These are phyloP conservation scores for Drosophila robusta DNA, from an alignment of 2,888 invertebrate genomes.

Conservation along the genomic window DNA sequence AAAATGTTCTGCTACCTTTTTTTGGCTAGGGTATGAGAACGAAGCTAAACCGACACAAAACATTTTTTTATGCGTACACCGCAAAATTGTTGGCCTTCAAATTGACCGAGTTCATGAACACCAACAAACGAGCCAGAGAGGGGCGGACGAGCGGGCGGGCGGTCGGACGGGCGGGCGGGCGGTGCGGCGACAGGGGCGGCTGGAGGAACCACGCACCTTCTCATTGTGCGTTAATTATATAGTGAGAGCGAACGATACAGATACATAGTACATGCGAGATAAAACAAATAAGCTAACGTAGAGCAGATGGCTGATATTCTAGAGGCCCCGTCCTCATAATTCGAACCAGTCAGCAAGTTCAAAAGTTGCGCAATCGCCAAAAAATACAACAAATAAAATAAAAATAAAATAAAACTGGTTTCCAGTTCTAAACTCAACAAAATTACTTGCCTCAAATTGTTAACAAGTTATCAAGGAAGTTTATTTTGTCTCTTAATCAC, in stretches of 20 bases:
- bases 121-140: conserved; percentile 45
- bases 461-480: conserved; percentile 79
- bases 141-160: background rate
- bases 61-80: conserved; percentile 63
- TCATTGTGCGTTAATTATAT: conserved; percentile 77
- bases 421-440: conserved; percentile 61
- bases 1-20: conserved; percentile 17
- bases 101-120: conserved; percentile 82
- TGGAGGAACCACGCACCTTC: conserved; percentile 66
- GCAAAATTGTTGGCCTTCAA: conserved; percentile 80
- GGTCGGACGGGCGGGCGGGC: background rate
- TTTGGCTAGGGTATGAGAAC: conserved; percentile 33
- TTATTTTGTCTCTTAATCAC: conserved; percentile 50
- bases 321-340: conserved; percentile 25
- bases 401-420: conserved; percentile 52
- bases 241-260: conserved; percentile 20
- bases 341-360: conserved; percentile 45
- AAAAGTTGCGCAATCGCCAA: conserved; percentile 68
- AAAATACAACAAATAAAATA: conserved; percentile 7
- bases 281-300: conserved; percentile 42
- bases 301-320: conserved; percentile 38
- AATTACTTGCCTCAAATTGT: conserved; percentile 71
- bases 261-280: conserved; percentile 12
- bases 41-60: conserved; percentile 30
- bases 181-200: background rate